These are phyloP conservation scores for Perizoma flavofasciatum DNA, from an alignment of 2,888 invertebrate species.

Conservation along the genomic window DNA sequence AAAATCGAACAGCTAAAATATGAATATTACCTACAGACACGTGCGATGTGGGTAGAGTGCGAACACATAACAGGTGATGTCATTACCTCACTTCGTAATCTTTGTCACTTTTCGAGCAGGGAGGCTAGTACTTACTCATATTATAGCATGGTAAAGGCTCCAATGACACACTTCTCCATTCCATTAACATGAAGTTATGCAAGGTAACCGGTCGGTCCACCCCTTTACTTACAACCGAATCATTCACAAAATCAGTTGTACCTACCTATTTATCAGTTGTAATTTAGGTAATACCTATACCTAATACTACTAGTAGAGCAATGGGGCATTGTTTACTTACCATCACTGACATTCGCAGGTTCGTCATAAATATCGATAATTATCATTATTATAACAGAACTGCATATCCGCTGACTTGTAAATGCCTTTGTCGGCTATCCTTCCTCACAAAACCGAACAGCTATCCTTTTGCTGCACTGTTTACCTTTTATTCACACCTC, in stretches of 20 bases:
- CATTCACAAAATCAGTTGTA: constrained; percentile 66
- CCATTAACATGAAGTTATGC: constrained; percentile 59
- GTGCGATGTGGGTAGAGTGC: constrained; percentile 74
- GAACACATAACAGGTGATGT: constrained; percentile 74
- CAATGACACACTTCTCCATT: constrained; percentile 62
- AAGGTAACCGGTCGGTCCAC: constrained; percentile 59
- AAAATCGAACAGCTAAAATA: constrained; percentile 21
- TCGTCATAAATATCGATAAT: constrained; percentile 43
- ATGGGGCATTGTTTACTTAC: constrained; percentile 32
- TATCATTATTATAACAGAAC: constrained; percentile 48
- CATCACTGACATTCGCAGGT: constrained; percentile 21
- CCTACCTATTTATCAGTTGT: constrained; percentile 43
- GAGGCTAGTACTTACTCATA: constrained; percentile 44
- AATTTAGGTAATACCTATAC: constrained; percentile 37
- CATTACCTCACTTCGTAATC: constrained; percentile 67
- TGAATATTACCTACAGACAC: constrained; percentile 57
- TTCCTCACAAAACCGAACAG: constrained; percentile 41
- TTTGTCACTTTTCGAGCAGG: constrained; percentile 55
- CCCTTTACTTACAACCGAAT: constrained; percentile 41
- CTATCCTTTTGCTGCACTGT: constrained; percentile 42
- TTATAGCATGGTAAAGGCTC: constrained; percentile 50
- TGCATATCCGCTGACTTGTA: constrained; percentile 50
- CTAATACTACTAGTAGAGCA: constrained; percentile 22
- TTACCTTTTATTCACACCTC: constrained; percentile 58
- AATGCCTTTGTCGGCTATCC: constrained; percentile 61